Evolutionary conservation across 2,888 invertebrate species (phyloP).

Genomic region (Lysandra bellargus): DNA sequence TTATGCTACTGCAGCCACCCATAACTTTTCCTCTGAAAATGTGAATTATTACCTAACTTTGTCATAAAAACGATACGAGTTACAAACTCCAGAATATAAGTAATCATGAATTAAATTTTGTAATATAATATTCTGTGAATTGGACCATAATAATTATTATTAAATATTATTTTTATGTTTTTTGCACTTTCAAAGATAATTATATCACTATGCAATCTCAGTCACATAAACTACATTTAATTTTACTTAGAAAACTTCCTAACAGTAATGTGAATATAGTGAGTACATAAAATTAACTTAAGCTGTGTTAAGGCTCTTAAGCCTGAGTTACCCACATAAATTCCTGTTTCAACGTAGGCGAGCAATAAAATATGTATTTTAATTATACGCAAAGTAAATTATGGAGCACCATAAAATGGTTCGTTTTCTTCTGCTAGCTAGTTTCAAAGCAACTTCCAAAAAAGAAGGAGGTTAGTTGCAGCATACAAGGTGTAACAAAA

Average conservation of each 20-base stretch:
- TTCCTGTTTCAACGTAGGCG: slow-evolving; percentile 16
- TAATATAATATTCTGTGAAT: too few relatives aligned
- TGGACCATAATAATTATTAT: too few relatives aligned
- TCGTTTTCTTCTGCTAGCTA: background rate
- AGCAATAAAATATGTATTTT: slow-evolving; percentile 16
- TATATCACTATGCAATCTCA: background rate
- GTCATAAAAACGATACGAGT: background rate
- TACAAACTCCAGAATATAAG: background rate
- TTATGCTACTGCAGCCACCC: slow-evolving; percentile 84
- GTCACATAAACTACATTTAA: background rate
- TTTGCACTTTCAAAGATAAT: background rate
- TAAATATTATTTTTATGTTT: too few relatives aligned
- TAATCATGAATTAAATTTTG: background rate
- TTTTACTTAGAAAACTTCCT: background rate
- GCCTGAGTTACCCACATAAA: background rate
- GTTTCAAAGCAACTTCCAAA: background rate
- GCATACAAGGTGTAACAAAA: too few relatives aligned
- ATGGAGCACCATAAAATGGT: background rate
- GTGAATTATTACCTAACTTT: background rate
- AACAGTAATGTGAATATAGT: background rate
- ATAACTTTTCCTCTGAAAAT: slow-evolving; percentile 79
- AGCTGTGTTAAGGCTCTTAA: background rate
- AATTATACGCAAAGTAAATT: background rate
- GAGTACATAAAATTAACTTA: background rate
- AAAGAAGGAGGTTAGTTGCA: background rate